phyloP scores from a whole-genome alignment of 2,113 vertebrate species.

The Casuarius casuarius region DNA sequence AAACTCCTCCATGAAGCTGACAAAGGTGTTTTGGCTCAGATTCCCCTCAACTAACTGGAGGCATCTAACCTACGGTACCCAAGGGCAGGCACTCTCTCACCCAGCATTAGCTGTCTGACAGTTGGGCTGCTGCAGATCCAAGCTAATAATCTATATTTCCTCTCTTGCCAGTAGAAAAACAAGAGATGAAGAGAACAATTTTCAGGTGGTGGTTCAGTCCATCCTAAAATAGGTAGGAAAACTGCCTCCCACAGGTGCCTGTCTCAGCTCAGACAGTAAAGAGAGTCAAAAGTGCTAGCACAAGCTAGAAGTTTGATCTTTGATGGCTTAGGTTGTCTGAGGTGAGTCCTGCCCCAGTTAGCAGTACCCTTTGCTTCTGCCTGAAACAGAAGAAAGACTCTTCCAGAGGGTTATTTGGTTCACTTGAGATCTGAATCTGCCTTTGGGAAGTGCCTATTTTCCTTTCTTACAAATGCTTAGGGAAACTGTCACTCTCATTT shows the following conservation, averaged over 20 bases:
- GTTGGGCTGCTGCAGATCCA: background rate
- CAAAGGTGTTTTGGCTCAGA: background rate
- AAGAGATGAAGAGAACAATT: background rate
- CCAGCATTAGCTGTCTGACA: background rate
- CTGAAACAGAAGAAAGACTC: background rate
- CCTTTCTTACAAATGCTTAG: background rate
- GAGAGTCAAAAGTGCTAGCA: background rate
- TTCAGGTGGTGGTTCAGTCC: background rate
- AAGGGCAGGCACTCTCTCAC: background rate
- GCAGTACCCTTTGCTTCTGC: background rate
- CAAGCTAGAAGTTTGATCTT: background rate
- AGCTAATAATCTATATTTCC: background rate
- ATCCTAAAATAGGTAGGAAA: background rate
- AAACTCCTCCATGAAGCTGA: background rate
- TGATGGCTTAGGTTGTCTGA: background rate
- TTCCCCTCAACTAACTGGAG: background rate
- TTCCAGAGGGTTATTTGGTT: background rate
- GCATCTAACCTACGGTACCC: background rate
- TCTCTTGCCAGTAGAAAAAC: background rate
- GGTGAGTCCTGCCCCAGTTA: background rate
- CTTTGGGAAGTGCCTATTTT: background rate
- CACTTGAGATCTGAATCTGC: rapidly evolving
- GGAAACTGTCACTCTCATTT: background rate
- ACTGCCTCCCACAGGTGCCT: background rate
- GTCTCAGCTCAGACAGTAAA: background rate